Evolutionary conservation across 2,113 vertebrate genomes (phyloP).

Genomic region (Bos taurus): ARS-UCD2.0 NC_037331.1:103930501-103931000

Average conservation of each 20-base stretch:
- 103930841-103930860: neutral
- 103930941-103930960: neutral
- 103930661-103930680: neutral
- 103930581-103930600: neutral
- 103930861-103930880: neutral
- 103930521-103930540: neutral
- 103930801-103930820: neutral
- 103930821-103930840: neutral
- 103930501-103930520: neutral
- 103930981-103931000: neutral
- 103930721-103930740: neutral
- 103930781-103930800: neutral
- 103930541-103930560: neutral
- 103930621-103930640: neutral
- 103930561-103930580: too few species aligned
- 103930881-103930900: neutral
- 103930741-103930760: neutral
- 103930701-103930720: neutral
- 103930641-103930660: neutral
- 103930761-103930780: neutral
- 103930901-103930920: neutral
- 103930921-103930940: neutral
- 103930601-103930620: neutral
- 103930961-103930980: neutral
- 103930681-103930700: neutral